Evolutionary conservation across 2,113 vertebrate genomes (phyloP).

Genomic region (Anhinga anhinga): DNA sequence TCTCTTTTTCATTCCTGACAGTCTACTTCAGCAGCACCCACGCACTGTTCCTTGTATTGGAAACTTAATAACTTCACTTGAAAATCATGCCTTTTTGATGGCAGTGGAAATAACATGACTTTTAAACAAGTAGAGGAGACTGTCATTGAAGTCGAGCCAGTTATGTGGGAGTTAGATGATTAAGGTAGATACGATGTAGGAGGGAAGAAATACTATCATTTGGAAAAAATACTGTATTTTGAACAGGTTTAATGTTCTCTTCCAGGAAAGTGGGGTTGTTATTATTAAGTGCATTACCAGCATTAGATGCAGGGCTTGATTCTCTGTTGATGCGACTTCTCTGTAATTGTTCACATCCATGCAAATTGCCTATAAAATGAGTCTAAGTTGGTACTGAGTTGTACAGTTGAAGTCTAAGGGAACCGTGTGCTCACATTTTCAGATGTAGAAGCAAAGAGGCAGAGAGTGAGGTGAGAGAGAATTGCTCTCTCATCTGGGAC

Average conservation of each 20-base stretch:
- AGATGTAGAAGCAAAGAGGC: background rate
- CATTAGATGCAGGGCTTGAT: slow-evolving; percentile 44
- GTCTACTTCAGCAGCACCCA: slow-evolving; percentile 31
- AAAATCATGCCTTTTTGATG: slow-evolving; percentile 61
- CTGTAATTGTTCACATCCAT: slow-evolving; percentile 18
- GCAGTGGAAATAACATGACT: slow-evolving; percentile 62
- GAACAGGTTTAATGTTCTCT: slow-evolving; percentile 52
- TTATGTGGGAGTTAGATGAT: slow-evolving; percentile 60
- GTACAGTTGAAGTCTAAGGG: background rate
- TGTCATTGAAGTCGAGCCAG: slow-evolving; percentile 62
- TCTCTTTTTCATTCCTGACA: slow-evolving; percentile 14
- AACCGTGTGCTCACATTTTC: background rate
- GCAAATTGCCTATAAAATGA: slow-evolving; percentile 31
- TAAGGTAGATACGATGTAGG: slow-evolving; percentile 63
- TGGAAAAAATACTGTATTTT: slow-evolving; percentile 58
- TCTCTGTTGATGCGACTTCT: background rate
- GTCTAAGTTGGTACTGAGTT: background rate
- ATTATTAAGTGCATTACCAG: slow-evolving; percentile 49
- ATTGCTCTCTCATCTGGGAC: background rate
- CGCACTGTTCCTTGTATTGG: slow-evolving; percentile 43
- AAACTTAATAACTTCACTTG: slow-evolving; percentile 64
- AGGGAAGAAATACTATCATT: slow-evolving; percentile 68
- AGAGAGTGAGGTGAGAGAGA: background rate
- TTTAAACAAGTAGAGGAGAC: slow-evolving; percentile 65
- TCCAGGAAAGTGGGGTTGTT: slow-evolving; percentile 25